Base-by-base conservation (phyloP, 2,888 invertebrate genomes). In the Subacronicta megacephala region DNA sequence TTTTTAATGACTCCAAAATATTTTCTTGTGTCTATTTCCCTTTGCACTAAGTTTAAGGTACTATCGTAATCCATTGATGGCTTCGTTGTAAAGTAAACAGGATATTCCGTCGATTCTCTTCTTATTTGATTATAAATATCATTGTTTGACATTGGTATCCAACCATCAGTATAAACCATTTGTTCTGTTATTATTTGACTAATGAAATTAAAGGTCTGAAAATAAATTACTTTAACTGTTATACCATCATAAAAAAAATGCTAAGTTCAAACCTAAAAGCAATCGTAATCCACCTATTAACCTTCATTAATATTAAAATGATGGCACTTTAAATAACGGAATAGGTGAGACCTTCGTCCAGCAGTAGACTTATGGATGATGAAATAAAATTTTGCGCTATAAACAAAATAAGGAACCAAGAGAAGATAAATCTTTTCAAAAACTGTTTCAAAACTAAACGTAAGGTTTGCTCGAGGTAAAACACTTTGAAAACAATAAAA, bases 111-210 rank as follows among this genome's bases (percentile, higher is more conserved):
- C n/a, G 54, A 36, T 33, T 42, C 29, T 47, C 49, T 70, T 23
- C 40, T 59, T 3, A 69, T 53, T 62, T 68, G 72, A 45, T 71
- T 63, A 13, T 69, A 52, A 20, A 74, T 58, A 31, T 72, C 72
- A 18, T 69, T 61, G 10, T 59, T 56, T 3, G 77, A 47, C 43
- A 83, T 54, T 5, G 84, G 84, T 53, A 72, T 61, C 83, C 83
- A 83, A 18, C 72, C 80, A 66, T 72, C 63, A 4, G 53, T 44
- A 16, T 40, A 20, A 23, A 51, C 42, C 10, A 33, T 50, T 38
- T 60, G 46, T 38, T 66, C 69, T 12, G 58, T 20, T 9, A 38
- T 29, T 38, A 46, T 35, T 52, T 45, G 38, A 10, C 13, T 20
- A 4, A 59, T 0, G 0, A 46, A 31, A 38, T 23, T 33, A 10